A percentile compares a stretch with the other conserved stretches of the same genome.
Conservation (phyloP, 2,888 invertebrate species). For the Cheilosia urbana region DNA sequence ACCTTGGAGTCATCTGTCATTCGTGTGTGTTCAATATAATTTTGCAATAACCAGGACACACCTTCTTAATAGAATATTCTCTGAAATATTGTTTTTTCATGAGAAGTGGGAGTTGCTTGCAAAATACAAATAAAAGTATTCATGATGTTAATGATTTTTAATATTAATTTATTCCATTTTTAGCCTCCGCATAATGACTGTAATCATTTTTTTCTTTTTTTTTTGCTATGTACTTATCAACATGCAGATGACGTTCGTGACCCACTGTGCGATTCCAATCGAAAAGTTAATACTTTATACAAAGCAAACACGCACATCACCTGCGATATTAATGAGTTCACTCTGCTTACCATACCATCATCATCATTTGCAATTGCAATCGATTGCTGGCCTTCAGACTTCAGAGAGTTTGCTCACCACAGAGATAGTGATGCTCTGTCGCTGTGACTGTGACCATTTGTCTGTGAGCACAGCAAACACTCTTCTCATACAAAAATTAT, state of each 20-base stretch:
- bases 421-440: slow-evolving; percentile 14
- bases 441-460: background rate
- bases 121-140: too few relatives aligned
- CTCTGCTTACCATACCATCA: slow-evolving; percentile 5
- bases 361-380: slow-evolving; percentile 20
- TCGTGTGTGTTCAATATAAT: too few relatives aligned
- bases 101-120: too few relatives aligned
- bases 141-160: too few relatives aligned
- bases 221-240: background rate
- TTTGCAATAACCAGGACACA: too few relatives aligned
- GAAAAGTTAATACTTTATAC: slow-evolving; percentile 23
- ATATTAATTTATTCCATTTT: too few relatives aligned
- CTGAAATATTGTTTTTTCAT: too few relatives aligned
- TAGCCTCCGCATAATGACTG: too few relatives aligned
- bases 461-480: slow-evolving; percentile 31
- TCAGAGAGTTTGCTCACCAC: background rate
- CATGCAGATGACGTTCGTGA: slow-evolving; percentile 8
- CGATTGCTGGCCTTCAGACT: slow-evolving; percentile 19
- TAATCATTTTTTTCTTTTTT: too few relatives aligned
- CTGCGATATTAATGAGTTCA: slow-evolving; percentile 25
- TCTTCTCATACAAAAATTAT: slow-evolving; percentile 24
- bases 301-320: slow-evolving; percentile 12
- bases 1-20: too few relatives aligned
- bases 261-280: slow-evolving; percentile 12
- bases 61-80: too few relatives aligned